These are phyloP conservation scores for Dipodomys spectabilis DNA, from an alignment of 2,113 vertebrate species.

Conservation along the genomic window DNA sequence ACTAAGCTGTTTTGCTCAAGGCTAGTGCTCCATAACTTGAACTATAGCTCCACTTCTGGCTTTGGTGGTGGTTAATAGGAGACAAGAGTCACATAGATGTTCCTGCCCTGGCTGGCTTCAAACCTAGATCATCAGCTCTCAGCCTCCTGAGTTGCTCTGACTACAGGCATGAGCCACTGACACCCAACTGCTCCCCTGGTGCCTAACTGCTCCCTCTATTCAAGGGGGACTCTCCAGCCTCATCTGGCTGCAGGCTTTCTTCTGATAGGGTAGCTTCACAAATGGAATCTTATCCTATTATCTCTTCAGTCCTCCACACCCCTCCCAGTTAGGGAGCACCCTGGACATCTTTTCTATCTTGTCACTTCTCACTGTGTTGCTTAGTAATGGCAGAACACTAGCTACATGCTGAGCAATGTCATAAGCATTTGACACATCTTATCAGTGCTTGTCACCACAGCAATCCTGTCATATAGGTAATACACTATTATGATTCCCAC, in stretches of 20 bases:
- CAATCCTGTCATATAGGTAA: background rate
- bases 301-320: background rate
- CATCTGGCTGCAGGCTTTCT: background rate
- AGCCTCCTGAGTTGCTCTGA: no score
- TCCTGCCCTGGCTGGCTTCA: no score
- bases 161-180: no score
- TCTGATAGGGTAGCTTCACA: background rate
- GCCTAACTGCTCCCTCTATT: background rate
- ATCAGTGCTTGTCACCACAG: background rate
- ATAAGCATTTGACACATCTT: background rate
- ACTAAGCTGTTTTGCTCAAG: no score
- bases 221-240: background rate
- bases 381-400: background rate
- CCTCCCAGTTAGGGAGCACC: background rate
- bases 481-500: background rate
- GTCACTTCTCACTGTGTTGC: background rate
- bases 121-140: no score
- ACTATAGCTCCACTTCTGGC: no score
- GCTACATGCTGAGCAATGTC: background rate
- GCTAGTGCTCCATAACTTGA: no score
- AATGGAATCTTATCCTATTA: background rate
- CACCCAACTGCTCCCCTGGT: no score
- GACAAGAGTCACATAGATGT: no score
- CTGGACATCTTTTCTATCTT: background rate
- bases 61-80: no score